These are phyloP conservation scores for Laupala kohalensis DNA, from an alignment of 1,140 invertebrate species.

Conservation along the genomic window DNA sequence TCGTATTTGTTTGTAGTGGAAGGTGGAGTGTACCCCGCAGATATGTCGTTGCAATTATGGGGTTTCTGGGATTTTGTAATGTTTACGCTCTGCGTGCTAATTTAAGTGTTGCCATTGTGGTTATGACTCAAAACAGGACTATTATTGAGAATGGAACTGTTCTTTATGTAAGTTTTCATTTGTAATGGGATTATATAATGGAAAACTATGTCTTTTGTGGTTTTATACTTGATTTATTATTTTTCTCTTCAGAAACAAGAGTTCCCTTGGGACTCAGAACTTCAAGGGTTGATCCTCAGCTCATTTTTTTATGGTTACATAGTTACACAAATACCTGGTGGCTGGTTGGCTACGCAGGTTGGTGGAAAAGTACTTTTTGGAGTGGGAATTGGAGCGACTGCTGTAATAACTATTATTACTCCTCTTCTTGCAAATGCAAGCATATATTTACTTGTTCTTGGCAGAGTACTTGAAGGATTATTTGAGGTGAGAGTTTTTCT, in stretches of 20 bases:
- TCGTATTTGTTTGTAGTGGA: background rate
- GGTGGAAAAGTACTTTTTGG: constrained; percentile 46
- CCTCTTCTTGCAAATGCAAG: constrained; percentile 60
- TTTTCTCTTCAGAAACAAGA: constrained; percentile 22
- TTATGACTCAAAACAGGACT: constrained; percentile 27
- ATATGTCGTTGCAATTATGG: constrained; percentile 29
- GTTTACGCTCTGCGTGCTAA: constrained; percentile 41
- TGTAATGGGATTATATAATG: too few relatives aligned
- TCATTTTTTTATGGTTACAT: constrained; percentile 67
- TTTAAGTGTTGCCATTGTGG: constrained; percentile 39
- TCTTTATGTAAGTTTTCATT: constrained; percentile 9
- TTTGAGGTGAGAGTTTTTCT: constrained; percentile 52
- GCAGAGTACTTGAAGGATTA: constrained; percentile 73
- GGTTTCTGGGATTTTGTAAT: constrained; percentile 40
- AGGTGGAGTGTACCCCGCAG: constrained; percentile 11
- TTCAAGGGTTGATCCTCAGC: constrained; percentile 44
- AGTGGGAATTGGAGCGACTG: constrained; percentile 22
- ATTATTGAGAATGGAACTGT: constrained; percentile 7
- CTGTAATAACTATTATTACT: constrained; percentile 49
- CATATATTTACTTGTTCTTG: constrained; percentile 51
- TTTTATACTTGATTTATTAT: background rate
- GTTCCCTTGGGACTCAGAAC: constrained; percentile 39
- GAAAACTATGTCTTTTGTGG: background rate
- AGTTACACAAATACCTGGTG: constrained; percentile 55
- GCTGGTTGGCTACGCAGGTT: constrained; percentile 26